These are phyloP conservation scores for Cephus nigrinus DNA, from an alignment of 2,888 invertebrate species.

Conservation along the genomic window DNA sequence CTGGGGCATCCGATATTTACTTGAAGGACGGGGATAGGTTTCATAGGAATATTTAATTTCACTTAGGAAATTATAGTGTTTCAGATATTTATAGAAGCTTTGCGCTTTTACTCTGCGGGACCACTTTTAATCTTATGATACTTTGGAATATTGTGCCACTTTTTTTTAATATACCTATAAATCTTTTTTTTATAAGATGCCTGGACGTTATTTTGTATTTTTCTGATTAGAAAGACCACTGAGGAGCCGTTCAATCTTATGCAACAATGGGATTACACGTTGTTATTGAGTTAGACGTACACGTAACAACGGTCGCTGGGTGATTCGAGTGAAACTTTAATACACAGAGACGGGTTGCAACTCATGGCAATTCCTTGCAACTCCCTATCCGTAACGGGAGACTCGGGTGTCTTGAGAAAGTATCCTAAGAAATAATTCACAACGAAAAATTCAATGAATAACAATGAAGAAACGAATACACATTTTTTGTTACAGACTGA, in stretches of 20 bases:
- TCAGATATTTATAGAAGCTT: too few relatives aligned
- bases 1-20: neutral
- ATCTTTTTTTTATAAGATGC: neutral
- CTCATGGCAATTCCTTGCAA: neutral
- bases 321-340: neutral
- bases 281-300: slow-evolving; percentile 47
- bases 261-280: slow-evolving; percentile 54
- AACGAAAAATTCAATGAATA: neutral
- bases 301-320: neutral
- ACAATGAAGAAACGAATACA: neutral
- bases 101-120: neutral
- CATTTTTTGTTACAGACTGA: neutral
- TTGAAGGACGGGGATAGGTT: neutral
- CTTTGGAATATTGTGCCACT: neutral
- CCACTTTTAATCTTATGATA: neutral
- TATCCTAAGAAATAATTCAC: neutral
- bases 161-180: neutral
- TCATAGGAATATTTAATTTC: neutral
- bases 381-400: neutral
- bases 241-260: neutral
- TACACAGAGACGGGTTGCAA: neutral
- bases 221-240: neutral
- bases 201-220: neutral
- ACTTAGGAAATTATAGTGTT: neutral
- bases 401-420: neutral